Conservation (phyloP, 92 coral and sea anemone species). For the Anthopleura xanthogrammica region DNA sequence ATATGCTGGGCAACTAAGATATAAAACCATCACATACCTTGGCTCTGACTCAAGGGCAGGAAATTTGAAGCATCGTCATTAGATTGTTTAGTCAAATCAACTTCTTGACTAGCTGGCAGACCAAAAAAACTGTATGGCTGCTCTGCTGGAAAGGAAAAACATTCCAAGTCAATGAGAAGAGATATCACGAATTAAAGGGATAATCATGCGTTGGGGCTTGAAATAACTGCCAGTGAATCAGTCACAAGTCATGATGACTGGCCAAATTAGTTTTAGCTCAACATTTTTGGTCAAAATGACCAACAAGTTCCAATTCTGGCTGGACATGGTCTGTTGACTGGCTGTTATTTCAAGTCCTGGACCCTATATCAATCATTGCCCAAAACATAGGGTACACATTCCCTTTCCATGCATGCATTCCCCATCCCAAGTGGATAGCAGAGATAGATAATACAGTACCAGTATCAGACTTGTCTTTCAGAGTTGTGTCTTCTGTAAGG, state of each 20-base stretch:
- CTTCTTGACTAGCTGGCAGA: neutral
- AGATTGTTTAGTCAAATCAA: neutral
- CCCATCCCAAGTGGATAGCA: neutral
- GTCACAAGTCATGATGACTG: neutral
- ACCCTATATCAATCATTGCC: no score
- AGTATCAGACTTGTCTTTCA: constrained; percentile 15
- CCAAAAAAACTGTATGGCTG: neutral
- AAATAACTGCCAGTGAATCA: neutral
- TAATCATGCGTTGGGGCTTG: no score
- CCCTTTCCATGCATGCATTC: no score
- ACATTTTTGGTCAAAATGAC: no score
- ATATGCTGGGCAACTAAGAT: no score
- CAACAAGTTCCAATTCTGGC: no score
- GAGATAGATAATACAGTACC: neutral
- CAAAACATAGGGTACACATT: no score
- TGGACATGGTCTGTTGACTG: no score
- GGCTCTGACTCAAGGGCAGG: constrained; percentile 4
- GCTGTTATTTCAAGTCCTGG: no score
- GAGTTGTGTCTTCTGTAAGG: constrained; percentile 14
- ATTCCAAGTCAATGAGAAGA: neutral
- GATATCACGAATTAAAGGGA: no score
- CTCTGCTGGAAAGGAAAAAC: neutral
- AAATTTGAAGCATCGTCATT: neutral
- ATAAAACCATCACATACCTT: neutral
- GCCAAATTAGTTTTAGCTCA: no score